Conservation (phyloP, 2,888 invertebrate species). For the Ceramica pisi region DNA sequence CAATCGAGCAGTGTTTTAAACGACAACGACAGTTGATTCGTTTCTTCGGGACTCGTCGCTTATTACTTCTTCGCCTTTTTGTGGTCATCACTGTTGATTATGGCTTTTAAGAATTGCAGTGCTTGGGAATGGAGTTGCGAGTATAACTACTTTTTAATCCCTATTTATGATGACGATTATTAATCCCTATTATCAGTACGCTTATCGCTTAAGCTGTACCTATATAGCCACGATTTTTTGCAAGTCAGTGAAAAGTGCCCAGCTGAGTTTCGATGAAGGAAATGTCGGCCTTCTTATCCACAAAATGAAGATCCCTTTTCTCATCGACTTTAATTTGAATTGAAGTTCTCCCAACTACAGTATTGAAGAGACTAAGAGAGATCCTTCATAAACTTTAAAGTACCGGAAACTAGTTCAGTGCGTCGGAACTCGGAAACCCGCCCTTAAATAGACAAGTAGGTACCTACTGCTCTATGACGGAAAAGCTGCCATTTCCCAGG, state of each 20-base stretch:
- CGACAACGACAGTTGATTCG: no score
- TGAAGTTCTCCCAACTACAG: conserved; percentile 10
- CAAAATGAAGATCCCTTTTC: not conserved
- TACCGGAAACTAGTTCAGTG: conserved; percentile 26
- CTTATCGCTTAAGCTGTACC: no score
- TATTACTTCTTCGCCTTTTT: not conserved
- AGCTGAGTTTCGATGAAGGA: not conserved
- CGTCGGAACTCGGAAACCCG: conserved; percentile 1
- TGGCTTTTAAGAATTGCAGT: not conserved
- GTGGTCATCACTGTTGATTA: not conserved
- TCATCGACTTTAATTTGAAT: not conserved
- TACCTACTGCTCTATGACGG: not conserved
- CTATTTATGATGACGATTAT: no score
- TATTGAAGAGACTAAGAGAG: not conserved
- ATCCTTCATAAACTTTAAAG: conserved; percentile 31
- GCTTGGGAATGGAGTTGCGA: not conserved
- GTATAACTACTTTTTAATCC: not conserved
- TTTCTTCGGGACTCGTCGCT: not conserved
- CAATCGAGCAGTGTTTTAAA: no score
- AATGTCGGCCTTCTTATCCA: not conserved
- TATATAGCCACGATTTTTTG: no score
- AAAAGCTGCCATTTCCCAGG: not conserved
- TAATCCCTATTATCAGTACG: no score
- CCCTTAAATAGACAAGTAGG: not conserved
- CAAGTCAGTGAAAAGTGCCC: no score